Evolutionary conservation across 1,140 invertebrate genomes (phyloP).

Genomic region (Lepidurus apus): DNA sequence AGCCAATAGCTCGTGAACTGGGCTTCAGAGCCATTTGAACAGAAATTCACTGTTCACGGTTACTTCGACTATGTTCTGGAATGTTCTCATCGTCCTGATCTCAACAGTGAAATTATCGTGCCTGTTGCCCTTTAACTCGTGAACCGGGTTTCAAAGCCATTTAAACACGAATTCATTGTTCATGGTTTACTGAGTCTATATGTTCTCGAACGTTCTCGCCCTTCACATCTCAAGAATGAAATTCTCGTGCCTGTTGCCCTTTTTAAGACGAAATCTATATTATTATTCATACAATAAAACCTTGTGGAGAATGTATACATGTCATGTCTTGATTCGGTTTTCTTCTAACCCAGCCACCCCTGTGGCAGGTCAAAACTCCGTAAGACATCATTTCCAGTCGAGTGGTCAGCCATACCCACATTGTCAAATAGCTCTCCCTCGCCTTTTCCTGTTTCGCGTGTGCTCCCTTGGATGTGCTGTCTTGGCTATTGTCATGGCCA

Average conservation of each 20-base stretch:
- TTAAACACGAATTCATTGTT: too few species aligned
- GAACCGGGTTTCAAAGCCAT: too few species aligned
- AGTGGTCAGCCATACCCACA: conserved; percentile 20
- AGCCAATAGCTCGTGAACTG: too few species aligned
- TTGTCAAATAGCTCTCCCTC: conserved; percentile 9
- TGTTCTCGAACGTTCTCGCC: too few species aligned
- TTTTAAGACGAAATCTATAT: neutral
- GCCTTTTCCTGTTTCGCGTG: conserved; percentile 14
- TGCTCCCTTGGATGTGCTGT: conserved; percentile 3
- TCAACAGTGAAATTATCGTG: too few species aligned
- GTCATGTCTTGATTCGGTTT: conserved; percentile 12
- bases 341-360: neutral
- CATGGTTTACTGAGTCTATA: too few species aligned
- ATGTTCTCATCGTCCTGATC: too few species aligned
- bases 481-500: conserved; percentile 15
- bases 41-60: too few species aligned
- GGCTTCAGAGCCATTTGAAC: too few species aligned
- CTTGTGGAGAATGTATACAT: neutral
- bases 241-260: neutral
- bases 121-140: neutral
- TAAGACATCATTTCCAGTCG: conserved; percentile 21
- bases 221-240: too few species aligned
- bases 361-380: neutral
- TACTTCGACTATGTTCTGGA: too few species aligned
- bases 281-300: neutral